Evolutionary conservation across 2,888 invertebrate genomes (phyloP), one percentile per base, ranked within the genome.

Genomic region (Candidula unifasciata): DNA sequence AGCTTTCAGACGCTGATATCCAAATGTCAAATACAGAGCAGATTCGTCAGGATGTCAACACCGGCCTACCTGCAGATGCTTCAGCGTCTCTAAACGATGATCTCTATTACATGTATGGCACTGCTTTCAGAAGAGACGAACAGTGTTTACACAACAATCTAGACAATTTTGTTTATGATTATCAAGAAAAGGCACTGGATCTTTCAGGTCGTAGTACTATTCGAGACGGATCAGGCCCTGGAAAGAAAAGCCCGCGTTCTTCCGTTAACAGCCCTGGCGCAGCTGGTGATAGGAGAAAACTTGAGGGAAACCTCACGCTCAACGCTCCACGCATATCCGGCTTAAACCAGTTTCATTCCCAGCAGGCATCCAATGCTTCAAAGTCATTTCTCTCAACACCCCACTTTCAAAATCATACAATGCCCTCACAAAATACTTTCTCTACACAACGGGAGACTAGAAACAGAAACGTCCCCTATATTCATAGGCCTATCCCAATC

Each of bases 121-220:
- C 8, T 10, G 5, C 37, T 74, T 30, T 27, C 54, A 10, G n/a
- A n/a, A 27, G 35, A 52, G n/a, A 3, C 6, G 1, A 27, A 3
- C n/a, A 21, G n/a, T 60, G n/a, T 6, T 60, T 21, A 44, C 33
- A 69, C 35, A 27, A 21, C 16, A 69, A 13, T 21, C 18, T 21
- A 27, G 10, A 30, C 30, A 54, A 3, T 27, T 1, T 18, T n/a
- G 1, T 13, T 54, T 10, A 6, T 30, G 24, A 54, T 52, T 74
- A 2, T 74, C 54, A 74, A 54, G 74, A 74, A 74, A 3, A 30
- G 18, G 74, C 54, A 13, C 33, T 74, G 18, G 74, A 74, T 54
- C 54, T 74, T 0, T 54, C 74, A 18, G 6, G 54, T 8, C 74
- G 30, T 3, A 74, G 24, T 27, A 33, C 0, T 2, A 57, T 8